phyloP scores from a whole-genome alignment of 2,888 invertebrate genomes.

The Blomia tropicalis region DNA sequence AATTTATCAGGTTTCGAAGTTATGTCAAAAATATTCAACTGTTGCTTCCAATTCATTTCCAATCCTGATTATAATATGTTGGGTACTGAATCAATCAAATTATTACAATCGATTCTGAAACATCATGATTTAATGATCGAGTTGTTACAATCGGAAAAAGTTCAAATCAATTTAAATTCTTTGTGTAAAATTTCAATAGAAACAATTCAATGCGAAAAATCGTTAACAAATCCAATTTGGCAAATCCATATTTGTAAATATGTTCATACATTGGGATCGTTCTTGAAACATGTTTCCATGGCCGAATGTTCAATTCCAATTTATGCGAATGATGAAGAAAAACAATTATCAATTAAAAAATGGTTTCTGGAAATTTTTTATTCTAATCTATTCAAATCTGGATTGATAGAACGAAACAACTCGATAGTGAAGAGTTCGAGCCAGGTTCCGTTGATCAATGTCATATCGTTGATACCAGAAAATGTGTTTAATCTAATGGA shows the following conservation, averaged over 20 bases:
- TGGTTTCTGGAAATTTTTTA: neutral
- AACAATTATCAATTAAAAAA: neutral
- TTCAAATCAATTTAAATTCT: neutral
- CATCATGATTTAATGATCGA: constrained; percentile 7
- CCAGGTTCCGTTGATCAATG: constrained; percentile 3
- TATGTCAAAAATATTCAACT: constrained; percentile 8
- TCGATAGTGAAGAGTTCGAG: neutral
- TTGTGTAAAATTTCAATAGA: neutral
- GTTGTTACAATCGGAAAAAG: neutral
- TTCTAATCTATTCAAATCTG: neutral
- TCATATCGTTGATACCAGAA: constrained; percentile 2
- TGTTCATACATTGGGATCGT: constrained; percentile 3
- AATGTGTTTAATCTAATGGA: constrained; percentile 10
- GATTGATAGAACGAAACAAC: neutral
- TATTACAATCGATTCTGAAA: constrained; percentile 17
- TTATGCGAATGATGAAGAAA: neutral
- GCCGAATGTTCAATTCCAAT: neutral
- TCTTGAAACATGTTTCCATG: neutral
- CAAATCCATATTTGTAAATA: constrained; percentile 19
- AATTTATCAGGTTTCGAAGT: neutral
- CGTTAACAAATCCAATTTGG: constrained; percentile 8
- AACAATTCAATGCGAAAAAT: constrained; percentile 1
- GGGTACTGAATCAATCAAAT: constrained; percentile 20
- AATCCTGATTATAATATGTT: constrained; percentile 15
- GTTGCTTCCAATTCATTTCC: constrained; percentile 1